Conservation (phyloP, 2,113 vertebrate species). For the Lipotes vexillifer region DNA sequence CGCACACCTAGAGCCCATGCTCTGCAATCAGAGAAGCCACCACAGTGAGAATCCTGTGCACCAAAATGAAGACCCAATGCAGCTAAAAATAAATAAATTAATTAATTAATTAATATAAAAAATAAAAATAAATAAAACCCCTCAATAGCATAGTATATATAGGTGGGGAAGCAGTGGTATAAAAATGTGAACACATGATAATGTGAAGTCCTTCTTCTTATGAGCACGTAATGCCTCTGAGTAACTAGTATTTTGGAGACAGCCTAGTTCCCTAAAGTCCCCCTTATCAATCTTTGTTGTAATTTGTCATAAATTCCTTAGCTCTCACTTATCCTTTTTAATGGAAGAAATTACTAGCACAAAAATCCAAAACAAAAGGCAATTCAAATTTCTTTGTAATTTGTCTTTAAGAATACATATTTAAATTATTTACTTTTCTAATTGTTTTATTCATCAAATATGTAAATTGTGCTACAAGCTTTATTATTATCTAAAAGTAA, state of each 20-base stretch:
- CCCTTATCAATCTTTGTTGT: background rate
- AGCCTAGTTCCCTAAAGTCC: background rate
- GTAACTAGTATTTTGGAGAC: background rate
- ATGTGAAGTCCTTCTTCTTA: background rate
- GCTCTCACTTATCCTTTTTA: background rate
- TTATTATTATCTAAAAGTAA: background rate
- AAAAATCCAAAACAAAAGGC: background rate
- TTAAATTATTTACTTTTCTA: background rate
- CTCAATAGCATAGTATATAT: background rate
- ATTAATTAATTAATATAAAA: too few relatives aligned
- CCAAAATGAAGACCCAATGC: too few relatives aligned
- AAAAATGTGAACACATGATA: background rate
- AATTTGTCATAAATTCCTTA: background rate
- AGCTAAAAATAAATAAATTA: too few relatives aligned
- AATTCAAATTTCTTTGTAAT: background rate
- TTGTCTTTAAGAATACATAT: background rate
- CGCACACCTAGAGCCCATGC: too few relatives aligned
- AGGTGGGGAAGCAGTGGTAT: background rate
- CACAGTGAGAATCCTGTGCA: too few relatives aligned
- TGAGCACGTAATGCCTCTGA: background rate
- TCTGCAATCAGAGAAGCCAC: too few relatives aligned
- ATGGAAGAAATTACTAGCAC: background rate
- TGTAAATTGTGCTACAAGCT: background rate
- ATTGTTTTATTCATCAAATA: background rate
- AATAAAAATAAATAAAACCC: background rate